These are phyloP conservation scores for Ectobius pallidus DNA, from an alignment of 2,888 invertebrate genomes.

Conservation along the genomic window DNA sequence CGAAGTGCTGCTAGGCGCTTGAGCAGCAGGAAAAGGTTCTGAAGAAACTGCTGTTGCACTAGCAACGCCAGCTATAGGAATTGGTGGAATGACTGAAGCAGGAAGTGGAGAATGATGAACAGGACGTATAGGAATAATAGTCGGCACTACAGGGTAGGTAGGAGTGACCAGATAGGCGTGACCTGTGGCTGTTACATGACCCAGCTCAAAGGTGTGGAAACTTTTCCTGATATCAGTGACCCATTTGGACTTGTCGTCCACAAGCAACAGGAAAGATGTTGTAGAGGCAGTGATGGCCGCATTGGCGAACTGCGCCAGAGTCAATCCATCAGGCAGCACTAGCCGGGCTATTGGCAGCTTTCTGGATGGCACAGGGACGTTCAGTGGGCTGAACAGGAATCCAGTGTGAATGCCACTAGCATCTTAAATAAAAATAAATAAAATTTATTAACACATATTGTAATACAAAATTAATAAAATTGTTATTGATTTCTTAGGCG, in stretches of 20 bases:
- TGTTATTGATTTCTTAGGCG: too few relatives aligned
- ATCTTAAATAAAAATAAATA: too few relatives aligned
- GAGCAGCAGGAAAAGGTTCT: not conserved
- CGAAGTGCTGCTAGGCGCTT: too few relatives aligned
- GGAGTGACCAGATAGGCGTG: not conserved
- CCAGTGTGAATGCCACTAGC: not conserved
- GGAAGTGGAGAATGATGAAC: too few relatives aligned
- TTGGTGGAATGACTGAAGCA: too few relatives aligned
- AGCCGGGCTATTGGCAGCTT: not conserved
- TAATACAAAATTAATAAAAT: too few relatives aligned
- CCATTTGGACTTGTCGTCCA: not conserved
- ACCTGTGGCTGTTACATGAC: not conserved
- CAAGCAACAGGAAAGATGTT: not conserved
- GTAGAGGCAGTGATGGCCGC: not conserved
- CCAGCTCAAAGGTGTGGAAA: not conserved
- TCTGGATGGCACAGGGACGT: not conserved
- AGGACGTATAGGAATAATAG: not conserved
- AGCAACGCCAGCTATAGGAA: too few relatives aligned
- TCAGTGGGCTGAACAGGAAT: not conserved
- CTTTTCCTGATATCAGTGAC: not conserved
- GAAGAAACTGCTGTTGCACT: not conserved
- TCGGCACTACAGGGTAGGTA: not conserved
- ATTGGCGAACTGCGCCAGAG: not conserved
- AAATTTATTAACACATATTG: too few relatives aligned
- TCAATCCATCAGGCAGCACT: not conserved